Evolutionary conservation across 2,888 invertebrate species (phyloP).

Genomic region (Thymelicus acteon): DNA sequence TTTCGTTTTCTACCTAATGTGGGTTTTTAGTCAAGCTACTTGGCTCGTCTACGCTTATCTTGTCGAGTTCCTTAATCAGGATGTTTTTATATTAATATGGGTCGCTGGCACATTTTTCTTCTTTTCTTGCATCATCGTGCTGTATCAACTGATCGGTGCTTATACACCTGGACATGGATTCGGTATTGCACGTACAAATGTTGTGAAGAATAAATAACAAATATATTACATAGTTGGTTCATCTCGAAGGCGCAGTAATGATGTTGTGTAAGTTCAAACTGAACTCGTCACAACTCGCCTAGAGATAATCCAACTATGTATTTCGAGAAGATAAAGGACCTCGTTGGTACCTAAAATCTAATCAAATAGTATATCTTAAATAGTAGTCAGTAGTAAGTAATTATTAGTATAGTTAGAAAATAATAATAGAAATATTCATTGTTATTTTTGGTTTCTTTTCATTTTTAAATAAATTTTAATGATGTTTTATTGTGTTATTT

Average conservation of each 20-base stretch:
- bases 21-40: conserved; percentile 90
- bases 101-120: conserved; percentile 93
- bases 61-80: conserved; percentile 94
- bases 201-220: conserved; percentile 39
- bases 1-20: conserved; percentile 81
- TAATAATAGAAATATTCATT: conserved; percentile 38
- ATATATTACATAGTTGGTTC: conserved; percentile 20
- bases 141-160: conserved; percentile 82
- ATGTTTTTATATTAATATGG: conserved; percentile 95
- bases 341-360: neutral
- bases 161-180: conserved; percentile 69
- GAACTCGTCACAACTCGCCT: neutral
- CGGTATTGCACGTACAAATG: conserved; percentile 48
- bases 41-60: conserved; percentile 97
- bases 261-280: conserved; percentile 9
- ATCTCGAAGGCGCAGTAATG: conserved; percentile 2
- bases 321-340: neutral
- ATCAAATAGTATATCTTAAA: conserved; percentile 20
- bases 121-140: conserved; percentile 89
- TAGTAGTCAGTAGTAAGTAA: conserved; percentile 47
- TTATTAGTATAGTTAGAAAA: conserved; percentile 46
- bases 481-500: neutral
- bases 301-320: conserved; percentile 1
- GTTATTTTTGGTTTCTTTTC: conserved; percentile 21
- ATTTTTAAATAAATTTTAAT: conserved; percentile 17